phyloP scores from a whole-genome alignment of 2,113 vertebrate genomes.

The Bubalus kerabau region DNA sequence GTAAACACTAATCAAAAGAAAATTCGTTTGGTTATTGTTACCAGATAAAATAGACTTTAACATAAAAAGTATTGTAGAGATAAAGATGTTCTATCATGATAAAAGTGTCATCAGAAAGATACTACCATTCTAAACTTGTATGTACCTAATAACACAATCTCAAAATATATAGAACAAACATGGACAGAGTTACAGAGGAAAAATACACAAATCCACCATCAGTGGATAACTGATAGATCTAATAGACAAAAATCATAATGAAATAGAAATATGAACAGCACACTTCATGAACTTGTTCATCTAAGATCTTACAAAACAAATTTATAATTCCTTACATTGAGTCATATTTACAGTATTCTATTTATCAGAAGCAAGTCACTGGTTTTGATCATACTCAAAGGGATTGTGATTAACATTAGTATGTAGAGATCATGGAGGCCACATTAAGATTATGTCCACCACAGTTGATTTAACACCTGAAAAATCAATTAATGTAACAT shows the following conservation, averaged over 20 bases:
- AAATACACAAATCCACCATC: background rate
- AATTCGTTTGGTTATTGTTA: background rate
- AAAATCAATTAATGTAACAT: background rate
- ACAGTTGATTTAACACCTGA: background rate
- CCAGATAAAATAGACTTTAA: background rate
- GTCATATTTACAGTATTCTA: background rate
- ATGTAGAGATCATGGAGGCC: background rate
- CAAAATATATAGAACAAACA: constrained; percentile 6
- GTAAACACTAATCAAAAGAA: constrained; percentile 3
- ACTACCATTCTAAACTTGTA: background rate
- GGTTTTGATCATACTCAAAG: background rate
- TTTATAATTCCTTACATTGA: background rate
- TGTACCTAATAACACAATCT: background rate
- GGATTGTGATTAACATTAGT: background rate
- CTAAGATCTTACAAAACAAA: background rate
- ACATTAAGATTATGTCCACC: background rate
- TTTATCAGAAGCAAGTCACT: background rate
- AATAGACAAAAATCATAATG: constrained; percentile 8
- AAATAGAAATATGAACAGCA: background rate
- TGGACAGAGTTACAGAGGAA: background rate
- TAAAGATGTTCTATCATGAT: background rate
- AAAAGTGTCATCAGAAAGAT: background rate
- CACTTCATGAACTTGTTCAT: background rate
- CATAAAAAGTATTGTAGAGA: background rate
- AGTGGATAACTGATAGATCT: background rate